Conservation (phyloP, 2,888 invertebrate genomes). For the Tachina lurida region DNA sequence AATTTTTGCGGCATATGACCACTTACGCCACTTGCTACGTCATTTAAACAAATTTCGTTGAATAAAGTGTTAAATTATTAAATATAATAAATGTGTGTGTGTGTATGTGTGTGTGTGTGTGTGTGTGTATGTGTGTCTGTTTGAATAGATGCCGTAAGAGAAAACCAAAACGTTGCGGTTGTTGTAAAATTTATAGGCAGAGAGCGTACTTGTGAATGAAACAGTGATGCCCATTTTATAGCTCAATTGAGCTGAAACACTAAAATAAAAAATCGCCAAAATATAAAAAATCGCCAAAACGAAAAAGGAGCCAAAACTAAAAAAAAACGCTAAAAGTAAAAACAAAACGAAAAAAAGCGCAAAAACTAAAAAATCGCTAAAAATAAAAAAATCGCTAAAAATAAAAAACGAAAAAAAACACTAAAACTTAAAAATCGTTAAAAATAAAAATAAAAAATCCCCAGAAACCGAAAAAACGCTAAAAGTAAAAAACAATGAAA, state of each 20-base stretch:
- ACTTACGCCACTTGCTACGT: constrained; percentile 19
- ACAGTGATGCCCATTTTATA: not conserved
- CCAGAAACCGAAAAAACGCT: no score
- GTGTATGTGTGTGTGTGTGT: not conserved
- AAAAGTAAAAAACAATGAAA: no score
- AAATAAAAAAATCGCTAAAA: no score
- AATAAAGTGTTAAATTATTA: constrained; percentile 36
- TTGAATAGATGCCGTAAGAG: constrained; percentile 8
- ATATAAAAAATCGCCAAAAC: not conserved
- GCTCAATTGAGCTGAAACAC: not conserved
- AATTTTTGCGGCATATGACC: not conserved
- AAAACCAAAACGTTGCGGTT: constrained; percentile 53
- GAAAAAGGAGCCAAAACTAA: no score
- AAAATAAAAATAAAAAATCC: no score
- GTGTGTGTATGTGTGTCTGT: not conserved
- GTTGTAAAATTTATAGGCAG: not conserved
- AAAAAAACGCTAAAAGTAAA: no score
- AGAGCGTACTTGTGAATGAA: no score
- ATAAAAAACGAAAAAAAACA: no score
- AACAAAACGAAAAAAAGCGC: no score
- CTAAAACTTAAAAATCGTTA: no score
- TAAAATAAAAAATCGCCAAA: not conserved
- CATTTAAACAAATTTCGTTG: constrained; percentile 22
- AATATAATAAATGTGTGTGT: not conserved
- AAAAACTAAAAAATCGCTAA: no score